Percentiles rank a stretch among this genome's conserved stretches.
These are phyloP conservation scores for Charina bottae DNA, from an alignment of 2,113 vertebrate species.

Conservation along the genomic window DNA sequence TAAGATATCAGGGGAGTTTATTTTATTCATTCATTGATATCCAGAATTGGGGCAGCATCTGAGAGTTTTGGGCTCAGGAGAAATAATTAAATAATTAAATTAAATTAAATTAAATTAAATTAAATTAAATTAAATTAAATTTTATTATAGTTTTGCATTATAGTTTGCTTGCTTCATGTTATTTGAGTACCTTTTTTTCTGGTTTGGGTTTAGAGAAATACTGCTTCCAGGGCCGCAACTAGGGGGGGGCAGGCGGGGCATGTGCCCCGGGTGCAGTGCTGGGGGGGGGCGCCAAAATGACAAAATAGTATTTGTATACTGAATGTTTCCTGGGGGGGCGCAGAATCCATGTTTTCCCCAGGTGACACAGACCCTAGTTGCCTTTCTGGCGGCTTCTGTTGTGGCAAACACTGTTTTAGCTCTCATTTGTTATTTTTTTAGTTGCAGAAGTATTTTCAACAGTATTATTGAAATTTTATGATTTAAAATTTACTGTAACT, in stretches of 20 bases:
- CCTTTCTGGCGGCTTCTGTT: too few relatives aligned
- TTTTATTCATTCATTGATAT: neutral
- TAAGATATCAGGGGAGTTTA: neutral
- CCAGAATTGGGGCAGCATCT: neutral
- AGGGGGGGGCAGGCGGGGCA: too few relatives aligned
- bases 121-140: neutral
- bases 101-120: too few relatives aligned
- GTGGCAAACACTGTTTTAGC: neutral
- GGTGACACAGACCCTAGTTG: too few relatives aligned
- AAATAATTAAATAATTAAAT: neutral
- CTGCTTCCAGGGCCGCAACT: too few relatives aligned
- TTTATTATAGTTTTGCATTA: neutral
- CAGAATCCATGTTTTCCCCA: too few relatives aligned
- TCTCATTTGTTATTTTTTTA: neutral
- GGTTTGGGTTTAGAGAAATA: neutral
- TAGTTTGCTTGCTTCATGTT: neutral
- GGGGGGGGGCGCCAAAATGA: too few relatives aligned
- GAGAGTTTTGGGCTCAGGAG: neutral
- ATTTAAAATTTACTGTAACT: neutral
- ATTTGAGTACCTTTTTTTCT: neutral
- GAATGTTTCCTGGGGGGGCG: too few relatives aligned
- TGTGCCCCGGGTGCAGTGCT: too few relatives aligned
- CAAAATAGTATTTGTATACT: too few relatives aligned
- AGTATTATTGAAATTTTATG: neutral
- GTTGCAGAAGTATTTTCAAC: neutral